A percentile compares a stretch with the other conserved stretches of the same genome.
phyloP scores from a whole-genome alignment of 2,888 invertebrate species.

The Ecdyonurus torrentis region DNA sequence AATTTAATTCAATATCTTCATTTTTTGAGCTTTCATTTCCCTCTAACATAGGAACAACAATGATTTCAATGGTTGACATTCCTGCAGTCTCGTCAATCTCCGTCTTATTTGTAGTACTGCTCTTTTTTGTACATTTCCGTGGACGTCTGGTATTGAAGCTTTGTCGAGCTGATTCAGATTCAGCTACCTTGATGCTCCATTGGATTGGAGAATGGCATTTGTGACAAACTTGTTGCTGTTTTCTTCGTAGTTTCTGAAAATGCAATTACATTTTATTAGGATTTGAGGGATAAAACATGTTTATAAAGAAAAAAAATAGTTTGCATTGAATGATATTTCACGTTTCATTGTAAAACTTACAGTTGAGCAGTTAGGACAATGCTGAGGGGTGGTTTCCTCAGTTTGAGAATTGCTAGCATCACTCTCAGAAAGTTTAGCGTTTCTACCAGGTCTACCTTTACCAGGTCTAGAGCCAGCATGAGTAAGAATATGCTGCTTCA shows the following conservation, averaged over 20 bases:
- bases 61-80: constrained; percentile 9
- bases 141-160: not conserved
- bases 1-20: not conserved
- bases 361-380: not conserved
- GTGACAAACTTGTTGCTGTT: not conserved
- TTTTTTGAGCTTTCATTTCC: not conserved
- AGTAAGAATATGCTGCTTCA: not conserved
- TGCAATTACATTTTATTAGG: not conserved
- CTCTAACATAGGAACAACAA: constrained; percentile 7
- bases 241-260: not conserved
- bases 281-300: not conserved
- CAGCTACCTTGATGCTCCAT: not conserved
- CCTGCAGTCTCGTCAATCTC: constrained; percentile 1
- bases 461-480: not conserved
- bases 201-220: not conserved
- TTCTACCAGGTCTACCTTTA: not conserved
- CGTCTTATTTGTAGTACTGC: not conserved
- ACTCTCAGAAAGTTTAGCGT: not conserved
- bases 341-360: not conserved
- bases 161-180: not conserved
- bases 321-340: too few relatives aligned
- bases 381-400: not conserved
- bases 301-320: constrained; percentile 6
- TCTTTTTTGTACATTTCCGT: not conserved
- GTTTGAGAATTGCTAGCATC: not conserved